Conservation (phyloP, 2,113 vertebrate species). For the Mobula hypostoma region DNA sequence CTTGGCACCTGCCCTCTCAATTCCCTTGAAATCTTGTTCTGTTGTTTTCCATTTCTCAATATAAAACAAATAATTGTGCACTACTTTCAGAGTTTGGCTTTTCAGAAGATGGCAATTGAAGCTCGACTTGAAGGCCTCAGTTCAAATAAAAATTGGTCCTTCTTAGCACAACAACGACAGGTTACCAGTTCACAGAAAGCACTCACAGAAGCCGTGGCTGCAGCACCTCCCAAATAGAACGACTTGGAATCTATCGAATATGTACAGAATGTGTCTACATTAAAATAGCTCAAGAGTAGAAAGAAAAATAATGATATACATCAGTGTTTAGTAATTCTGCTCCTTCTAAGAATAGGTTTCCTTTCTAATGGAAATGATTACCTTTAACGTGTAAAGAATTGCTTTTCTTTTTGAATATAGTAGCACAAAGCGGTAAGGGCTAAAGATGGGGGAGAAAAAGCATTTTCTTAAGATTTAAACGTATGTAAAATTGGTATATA, state of each 20-base stretch:
- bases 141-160: constrained; percentile 62
- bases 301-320: background rate
- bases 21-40: background rate
- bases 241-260: background rate
- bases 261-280: background rate
- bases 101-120: constrained; percentile 87
- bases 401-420: background rate
- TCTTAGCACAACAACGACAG: constrained; percentile 84
- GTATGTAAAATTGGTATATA: constrained; percentile 6
- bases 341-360: background rate
- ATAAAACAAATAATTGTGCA: constrained; percentile 21
- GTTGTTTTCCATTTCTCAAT: background rate
- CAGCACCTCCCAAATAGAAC: constrained; percentile 67
- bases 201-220: constrained; percentile 68
- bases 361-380: background rate
- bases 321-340: background rate
- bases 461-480: too few relatives aligned
- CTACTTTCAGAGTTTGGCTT: constrained; percentile 71
- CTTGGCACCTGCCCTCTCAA: too few relatives aligned
- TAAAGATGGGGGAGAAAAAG: background rate
- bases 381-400: background rate
- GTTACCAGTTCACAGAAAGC: constrained; percentile 75
- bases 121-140: constrained; percentile 65
- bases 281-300: background rate
- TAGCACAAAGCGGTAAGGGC: background rate